Conservation (phyloP, 2,888 invertebrate genomes). For the Leptinotarsa haldemani region DNA sequence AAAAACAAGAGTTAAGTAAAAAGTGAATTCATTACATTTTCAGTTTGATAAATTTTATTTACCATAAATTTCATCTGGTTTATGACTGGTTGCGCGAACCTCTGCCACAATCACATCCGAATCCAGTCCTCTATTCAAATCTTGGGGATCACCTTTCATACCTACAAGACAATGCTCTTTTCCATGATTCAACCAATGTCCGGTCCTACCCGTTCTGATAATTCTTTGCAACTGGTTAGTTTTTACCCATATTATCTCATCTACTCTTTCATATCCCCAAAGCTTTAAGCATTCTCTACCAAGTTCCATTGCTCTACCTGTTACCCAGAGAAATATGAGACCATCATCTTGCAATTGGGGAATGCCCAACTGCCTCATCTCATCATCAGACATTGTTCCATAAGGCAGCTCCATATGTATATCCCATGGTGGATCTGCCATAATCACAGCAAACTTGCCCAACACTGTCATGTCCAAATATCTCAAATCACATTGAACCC, state of each 20-base stretch:
- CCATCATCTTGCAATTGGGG: constrained; percentile 96
- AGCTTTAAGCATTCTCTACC: constrained; percentile 94
- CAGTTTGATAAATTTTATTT: constrained; percentile 70
- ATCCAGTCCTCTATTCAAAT: constrained; percentile 92
- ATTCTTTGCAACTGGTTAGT: constrained; percentile 97
- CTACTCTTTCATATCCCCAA: constrained; percentile 97
- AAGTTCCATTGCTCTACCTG: constrained; percentile 95
- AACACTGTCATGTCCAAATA: constrained; percentile 91
- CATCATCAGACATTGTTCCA: constrained; percentile 98
- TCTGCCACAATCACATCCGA: constrained; percentile 99
- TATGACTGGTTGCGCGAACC: constrained; percentile 96
- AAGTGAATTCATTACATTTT: neutral
- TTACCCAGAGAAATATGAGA: constrained; percentile 97
- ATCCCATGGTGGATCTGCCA: constrained; percentile 99
- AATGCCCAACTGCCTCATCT: constrained; percentile 95
- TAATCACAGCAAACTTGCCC: constrained; percentile 98
- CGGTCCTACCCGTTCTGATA: constrained; percentile 95
- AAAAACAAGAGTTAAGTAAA: neutral
- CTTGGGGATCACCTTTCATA: constrained; percentile 93
- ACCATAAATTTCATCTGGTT: constrained; percentile 97
- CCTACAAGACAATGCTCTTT: constrained; percentile 98
- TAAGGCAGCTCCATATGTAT: constrained; percentile 99
- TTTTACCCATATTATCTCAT: constrained; percentile 99
- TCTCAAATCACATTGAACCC: constrained; percentile 97
- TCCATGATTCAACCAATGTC: constrained; percentile 99